These are phyloP conservation scores for Ornithorhynchus anatinus DNA, from an alignment of 2,113 vertebrate genomes.

Conservation along the genomic window DNA sequence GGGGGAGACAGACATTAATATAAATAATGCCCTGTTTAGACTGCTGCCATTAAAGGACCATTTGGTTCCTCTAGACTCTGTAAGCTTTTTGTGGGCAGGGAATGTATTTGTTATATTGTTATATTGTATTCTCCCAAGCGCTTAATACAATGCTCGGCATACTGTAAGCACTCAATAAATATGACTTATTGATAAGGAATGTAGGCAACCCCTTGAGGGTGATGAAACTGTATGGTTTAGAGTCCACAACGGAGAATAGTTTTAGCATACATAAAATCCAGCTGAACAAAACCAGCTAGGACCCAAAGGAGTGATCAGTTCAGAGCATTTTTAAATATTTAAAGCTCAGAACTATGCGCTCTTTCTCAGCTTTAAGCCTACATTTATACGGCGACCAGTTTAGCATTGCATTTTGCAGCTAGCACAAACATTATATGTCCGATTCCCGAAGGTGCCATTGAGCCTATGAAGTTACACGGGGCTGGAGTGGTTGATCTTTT, in stretches of 20 bases:
- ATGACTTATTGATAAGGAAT: too few species aligned
- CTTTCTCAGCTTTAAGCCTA: background rate
- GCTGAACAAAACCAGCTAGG: background rate
- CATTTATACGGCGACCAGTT: background rate
- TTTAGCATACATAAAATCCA: conserved; percentile 28
- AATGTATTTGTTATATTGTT: too few species aligned
- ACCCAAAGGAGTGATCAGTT: conserved; percentile 24
- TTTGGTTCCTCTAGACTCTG: too few species aligned
- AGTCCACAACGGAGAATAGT: conserved; percentile 3
- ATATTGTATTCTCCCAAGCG: too few species aligned
- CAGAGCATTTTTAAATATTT: conserved; percentile 34
- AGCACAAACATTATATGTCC: background rate
- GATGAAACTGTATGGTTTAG: conserved; percentile 21
- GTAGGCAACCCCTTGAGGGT: conserved; percentile 13
- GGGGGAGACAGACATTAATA: too few species aligned
- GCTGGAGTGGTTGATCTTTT: background rate
- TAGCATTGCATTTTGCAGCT: background rate
- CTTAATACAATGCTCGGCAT: too few species aligned
- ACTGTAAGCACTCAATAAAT: too few species aligned
- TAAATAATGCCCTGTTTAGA: too few species aligned
- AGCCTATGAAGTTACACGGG: background rate
- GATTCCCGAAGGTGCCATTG: background rate
- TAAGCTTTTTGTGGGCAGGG: too few species aligned
- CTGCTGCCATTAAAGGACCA: too few species aligned
- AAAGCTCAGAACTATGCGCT: conserved; percentile 37